phyloP scores from a whole-genome alignment of 2,888 invertebrate species.

The Habroteleia sp. region DNA sequence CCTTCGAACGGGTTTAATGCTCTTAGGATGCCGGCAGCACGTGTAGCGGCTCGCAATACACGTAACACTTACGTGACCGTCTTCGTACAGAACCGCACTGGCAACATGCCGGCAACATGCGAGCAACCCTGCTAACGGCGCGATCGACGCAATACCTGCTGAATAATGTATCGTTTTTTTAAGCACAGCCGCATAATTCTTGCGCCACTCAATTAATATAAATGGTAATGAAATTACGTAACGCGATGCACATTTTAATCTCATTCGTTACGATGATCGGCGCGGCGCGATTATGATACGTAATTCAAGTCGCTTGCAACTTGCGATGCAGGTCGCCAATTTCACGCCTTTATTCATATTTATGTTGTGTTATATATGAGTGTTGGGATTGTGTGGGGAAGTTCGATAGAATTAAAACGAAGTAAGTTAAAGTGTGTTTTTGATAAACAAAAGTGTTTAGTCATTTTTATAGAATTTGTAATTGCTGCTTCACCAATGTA shows the following conservation, averaged over 20 bases:
- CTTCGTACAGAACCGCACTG: too few species aligned
- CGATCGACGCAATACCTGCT: conserved; percentile 23
- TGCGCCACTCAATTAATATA: conserved; percentile 42
- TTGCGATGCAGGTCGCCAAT: conserved; percentile 18
- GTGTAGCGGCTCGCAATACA: conserved; percentile 49
- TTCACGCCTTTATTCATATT: conserved; percentile 35
- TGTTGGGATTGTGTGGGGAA: too few species aligned
- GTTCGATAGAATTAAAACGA: too few species aligned
- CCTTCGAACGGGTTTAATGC: conserved; percentile 58
- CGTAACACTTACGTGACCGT: conserved; percentile 23
- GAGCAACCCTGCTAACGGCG: conserved; percentile 36
- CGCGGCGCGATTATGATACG: conserved; percentile 11
- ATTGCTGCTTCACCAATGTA: too few species aligned
- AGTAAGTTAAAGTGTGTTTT: too few species aligned
- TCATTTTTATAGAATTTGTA: too few species aligned
- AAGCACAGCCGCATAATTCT: conserved; percentile 17
- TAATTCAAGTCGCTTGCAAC: conserved; percentile 9
- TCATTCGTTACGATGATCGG: conserved; percentile 23
- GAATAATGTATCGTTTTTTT: conserved; percentile 34
- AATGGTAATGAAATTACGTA: conserved; percentile 43
- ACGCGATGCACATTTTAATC: conserved; percentile 32
- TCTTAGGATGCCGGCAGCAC: conserved; percentile 47
- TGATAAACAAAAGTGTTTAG: too few species aligned
- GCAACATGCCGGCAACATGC: too few species aligned
- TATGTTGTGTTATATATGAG: conserved; percentile 14